Evolutionary conservation across 2,888 invertebrate species (phyloP).

Genomic region (Beris chalybata): DNA sequence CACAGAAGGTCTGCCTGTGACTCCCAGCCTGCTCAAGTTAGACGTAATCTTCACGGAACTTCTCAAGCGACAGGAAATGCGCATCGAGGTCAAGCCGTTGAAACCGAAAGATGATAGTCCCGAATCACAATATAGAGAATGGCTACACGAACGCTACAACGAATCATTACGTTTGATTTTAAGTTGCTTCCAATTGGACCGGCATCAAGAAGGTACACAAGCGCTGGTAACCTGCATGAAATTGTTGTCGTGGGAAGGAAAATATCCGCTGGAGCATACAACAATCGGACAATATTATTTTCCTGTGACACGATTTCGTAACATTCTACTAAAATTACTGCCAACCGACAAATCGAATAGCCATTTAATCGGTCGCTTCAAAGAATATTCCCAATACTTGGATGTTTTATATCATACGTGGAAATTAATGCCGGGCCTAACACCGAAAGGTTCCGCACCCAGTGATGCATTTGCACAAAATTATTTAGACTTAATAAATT

Average conservation of each 20-base stretch:
- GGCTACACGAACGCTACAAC: conserved; percentile 72
- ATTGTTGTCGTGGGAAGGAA: conserved; percentile 72
- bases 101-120: conserved; percentile 63
- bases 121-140: conserved; percentile 66
- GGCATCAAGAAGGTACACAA: conserved; percentile 60
- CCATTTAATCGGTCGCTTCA: conserved; percentile 67
- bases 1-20: conserved; percentile 52
- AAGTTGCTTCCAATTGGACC: conserved; percentile 61
- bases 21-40: conserved; percentile 66
- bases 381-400: conserved; percentile 72
- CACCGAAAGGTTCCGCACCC: conserved; percentile 58
- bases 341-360: conserved; percentile 65
- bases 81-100: conserved; percentile 62
- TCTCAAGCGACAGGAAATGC: conserved; percentile 67
- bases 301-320: conserved; percentile 68
- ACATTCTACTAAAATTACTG: conserved; percentile 66
- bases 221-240: conserved; percentile 75
- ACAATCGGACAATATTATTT: conserved; percentile 62
- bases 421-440: conserved; percentile 62
- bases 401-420: conserved; percentile 77
- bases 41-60: conserved; percentile 73
- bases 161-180: conserved; percentile 64
- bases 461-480: conserved; percentile 64
- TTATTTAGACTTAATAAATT: conserved; percentile 65
- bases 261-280: conserved; percentile 61